phyloP scores from a whole-genome alignment of 2,888 invertebrate genomes.

The Nomada ferruginata region DNA sequence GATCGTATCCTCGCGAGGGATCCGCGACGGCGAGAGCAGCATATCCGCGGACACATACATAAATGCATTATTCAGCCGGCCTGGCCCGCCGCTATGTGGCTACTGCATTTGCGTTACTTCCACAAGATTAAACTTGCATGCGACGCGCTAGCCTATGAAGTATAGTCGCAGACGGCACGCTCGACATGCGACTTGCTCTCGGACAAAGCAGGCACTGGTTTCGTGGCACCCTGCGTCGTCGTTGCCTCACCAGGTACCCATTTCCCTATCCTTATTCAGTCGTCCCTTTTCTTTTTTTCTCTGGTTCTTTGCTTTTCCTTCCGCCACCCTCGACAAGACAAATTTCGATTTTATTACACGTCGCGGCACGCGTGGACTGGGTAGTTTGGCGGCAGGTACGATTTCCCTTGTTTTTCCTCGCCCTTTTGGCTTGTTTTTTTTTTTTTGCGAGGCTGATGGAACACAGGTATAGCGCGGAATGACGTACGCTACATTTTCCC shows the following conservation, averaged over 20 bases:
- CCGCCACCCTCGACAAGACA: slow-evolving; percentile 44
- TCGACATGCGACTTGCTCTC: slow-evolving; percentile 80
- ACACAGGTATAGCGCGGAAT: not conserved
- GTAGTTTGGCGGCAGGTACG: not conserved
- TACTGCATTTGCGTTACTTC: slow-evolving; percentile 82
- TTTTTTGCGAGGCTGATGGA: not conserved
- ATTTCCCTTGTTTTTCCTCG: slow-evolving; percentile 1
- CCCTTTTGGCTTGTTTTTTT: too few species aligned
- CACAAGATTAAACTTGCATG: slow-evolving; percentile 83
- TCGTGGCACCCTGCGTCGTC: slow-evolving; percentile 50
- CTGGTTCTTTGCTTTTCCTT: not conserved
- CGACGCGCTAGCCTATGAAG: slow-evolving; percentile 78
- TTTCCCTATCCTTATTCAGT: not conserved
- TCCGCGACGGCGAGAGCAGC: slow-evolving; percentile 62
- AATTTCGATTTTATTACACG: slow-evolving; percentile 75
- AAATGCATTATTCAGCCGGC: slow-evolving; percentile 78
- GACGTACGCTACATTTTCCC: not conserved
- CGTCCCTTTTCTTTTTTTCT: not conserved
- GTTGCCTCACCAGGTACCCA: slow-evolving; percentile 14
- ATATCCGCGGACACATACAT: slow-evolving; percentile 74
- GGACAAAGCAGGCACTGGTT: slow-evolving; percentile 75
- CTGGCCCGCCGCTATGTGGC: slow-evolving; percentile 41
- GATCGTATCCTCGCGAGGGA: slow-evolving; percentile 72
- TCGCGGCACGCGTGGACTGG: slow-evolving; percentile 9
- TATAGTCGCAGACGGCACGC: slow-evolving; percentile 76